Base-by-base conservation (phyloP, 1,140 invertebrate genomes). In the Solenopsis fugax region DNA sequence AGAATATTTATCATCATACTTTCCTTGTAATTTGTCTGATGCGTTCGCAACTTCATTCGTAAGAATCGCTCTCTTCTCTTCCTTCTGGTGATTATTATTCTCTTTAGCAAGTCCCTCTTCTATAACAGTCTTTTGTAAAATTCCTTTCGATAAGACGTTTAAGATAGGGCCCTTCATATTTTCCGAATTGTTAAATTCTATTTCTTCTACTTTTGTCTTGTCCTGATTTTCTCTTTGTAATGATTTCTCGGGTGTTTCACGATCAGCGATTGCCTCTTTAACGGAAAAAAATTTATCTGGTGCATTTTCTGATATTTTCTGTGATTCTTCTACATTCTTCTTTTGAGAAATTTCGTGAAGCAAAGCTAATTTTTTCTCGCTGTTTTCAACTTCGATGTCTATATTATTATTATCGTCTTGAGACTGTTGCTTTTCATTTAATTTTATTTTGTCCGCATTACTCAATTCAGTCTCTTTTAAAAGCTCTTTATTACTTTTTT, bases 131-230 rank as follows among this genome's bases (percentile, higher is more conserved):
- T 71, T 75, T n/a, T 87, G 86, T 34, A 85, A 34, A 18, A 87
- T 84, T 50, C 91, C 78, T 62, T 94, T 94, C 3, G 91, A 93
- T n/a, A 95, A 88, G 69, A 92, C 92, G 71, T 92, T 93, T 12
- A 95, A 86, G 34, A 95, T 94, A 34, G 92, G 93, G 67, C 93
- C 93, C 48, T 89, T 87, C 21, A 72, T 75, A 80, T 48, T 81
- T 62, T 37, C 21, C 2, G 87, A 62, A 82, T 85, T 48, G n/a
- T 85, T 86, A 52, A 69, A 69, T 16, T 75, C 29, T 62, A 52
- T 87, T 41, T 69, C 52, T 21, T 29, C 81, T 52, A 86, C 48
- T 37, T 84, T 78, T 3, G 16, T 10, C 9, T 86, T 69, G 5
- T 86, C 85, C 85, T 84, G 81, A 34, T n/a, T 69, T 62, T 89